Base-by-base conservation (phyloP, 2,113 vertebrate species). In the Puma concolor region DNA sequence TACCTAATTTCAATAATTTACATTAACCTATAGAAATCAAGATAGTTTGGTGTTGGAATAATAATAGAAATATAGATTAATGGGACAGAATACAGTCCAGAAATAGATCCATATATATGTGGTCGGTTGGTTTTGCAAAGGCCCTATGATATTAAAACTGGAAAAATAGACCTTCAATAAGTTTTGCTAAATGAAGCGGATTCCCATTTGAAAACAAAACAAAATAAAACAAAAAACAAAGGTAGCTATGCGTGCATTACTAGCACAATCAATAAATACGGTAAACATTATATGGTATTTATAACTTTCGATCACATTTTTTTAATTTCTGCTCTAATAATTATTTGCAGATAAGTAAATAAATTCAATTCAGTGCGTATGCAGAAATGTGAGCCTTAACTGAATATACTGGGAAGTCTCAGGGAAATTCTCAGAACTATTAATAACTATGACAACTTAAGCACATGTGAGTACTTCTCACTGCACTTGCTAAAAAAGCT, bases 371-470 rank as follows among this genome's bases (percentile, higher is more conserved):
- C 29, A 93, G 64, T 2, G 29, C 25, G 10, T 57, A 69, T 33
- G 6, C 1, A 89, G 94, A 82, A 7, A 74, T 44, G 38, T 80
- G 17, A 66, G 41, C 12, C 94, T 92, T 9, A 60, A 44, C 16
- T 82, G 16, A 79, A 80, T 67, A 52, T 44, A 97, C 7, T 74
- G 21, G 74, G 9, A 94, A 97, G 41, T 92, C 21, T 50, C 77
- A 57, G 25, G 19, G 29, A 89, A 92, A 84, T 91, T 96, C 50
- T 95, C 79, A 92, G 79, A 94, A 94, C 13, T 80, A 69, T 90
- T 74, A 96, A 80, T 88, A 97, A 72, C 25, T 87, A 29, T 60
- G 74, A 60, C 63, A 97, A 92, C 1, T 87, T 95, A 84, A 84
- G 17, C 19, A 71, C 23, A 64, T 71, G 41, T 44, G 57, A 74